These are phyloP conservation scores for Ibidorhyncha struthersii DNA, from an alignment of 2,113 vertebrate species.

Conservation along the genomic window DNA sequence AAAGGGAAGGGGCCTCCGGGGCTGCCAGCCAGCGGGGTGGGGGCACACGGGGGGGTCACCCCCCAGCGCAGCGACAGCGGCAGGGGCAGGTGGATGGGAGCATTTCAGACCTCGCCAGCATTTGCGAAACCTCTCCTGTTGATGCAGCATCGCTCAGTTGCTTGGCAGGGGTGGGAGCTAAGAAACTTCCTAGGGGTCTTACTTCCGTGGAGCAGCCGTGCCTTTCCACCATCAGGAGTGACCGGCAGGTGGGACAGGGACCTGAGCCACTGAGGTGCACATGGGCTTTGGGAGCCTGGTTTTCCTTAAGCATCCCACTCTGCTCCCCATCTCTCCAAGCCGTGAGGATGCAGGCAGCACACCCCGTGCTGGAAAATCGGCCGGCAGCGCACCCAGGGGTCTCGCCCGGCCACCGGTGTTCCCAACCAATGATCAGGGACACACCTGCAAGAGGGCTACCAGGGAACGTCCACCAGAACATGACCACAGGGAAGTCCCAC, in stretches of 20 bases:
- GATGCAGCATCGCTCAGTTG: not conserved
- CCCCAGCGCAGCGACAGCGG: not conserved
- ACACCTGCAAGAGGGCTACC: not conserved
- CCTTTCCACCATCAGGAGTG: not conserved
- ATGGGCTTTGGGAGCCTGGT: not conserved
- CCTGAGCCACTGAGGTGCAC: not conserved
- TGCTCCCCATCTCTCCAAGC: not conserved
- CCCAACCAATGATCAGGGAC: not conserved
- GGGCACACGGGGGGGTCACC: not conserved
- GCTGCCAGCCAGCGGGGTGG: fast-evolving
- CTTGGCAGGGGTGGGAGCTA: not conserved
- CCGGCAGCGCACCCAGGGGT: not conserved
- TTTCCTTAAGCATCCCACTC: not conserved
- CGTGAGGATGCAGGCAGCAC: fast-evolving
- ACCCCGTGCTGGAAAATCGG: not conserved
- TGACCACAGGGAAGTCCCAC: not conserved
- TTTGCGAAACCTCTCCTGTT: not conserved
- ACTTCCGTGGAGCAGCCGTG: not conserved
- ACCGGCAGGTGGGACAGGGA: not conserved
- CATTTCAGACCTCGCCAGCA: fast-evolving
- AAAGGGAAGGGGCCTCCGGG: not conserved
- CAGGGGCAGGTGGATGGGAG: not conserved
- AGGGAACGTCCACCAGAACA: not conserved
- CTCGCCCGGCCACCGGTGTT: fast-evolving
- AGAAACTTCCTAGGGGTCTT: not conserved